Base-by-base conservation (phyloP, 2,797 vertebrate genomes). In the Spheniscus humboldti region DNA sequence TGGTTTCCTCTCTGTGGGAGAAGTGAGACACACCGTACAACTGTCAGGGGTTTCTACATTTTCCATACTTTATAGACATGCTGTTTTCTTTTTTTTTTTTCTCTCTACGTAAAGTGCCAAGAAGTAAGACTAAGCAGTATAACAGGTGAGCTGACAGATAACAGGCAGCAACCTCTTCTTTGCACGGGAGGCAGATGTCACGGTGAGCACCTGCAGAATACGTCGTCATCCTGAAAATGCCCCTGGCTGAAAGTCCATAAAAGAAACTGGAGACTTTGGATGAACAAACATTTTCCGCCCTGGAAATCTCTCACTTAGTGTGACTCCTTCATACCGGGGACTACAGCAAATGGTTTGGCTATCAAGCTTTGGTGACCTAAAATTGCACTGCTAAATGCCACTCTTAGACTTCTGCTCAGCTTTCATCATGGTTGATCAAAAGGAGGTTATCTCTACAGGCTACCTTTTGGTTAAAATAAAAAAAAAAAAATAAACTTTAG, bases 1-100 rank as follows among this genome's bases (percentile, higher is more conserved):
- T 90, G 96, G 96, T 97, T 97, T 97, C 90, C 88, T 96, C 97
- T 97, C 94, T 88, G 91, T 93, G 88, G 93, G 92, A 92, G 94
- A 96, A 97, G 94, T 74, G 82, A 88, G 96, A 95, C 83, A 93
- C 86, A 95, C 88, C 84, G 84, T 94, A 93, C 86, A 96, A 95
- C 94, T 96, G 96, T 96, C 96, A 97, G 59, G 83, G 68, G 69
- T 50, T 94, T 93, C 89, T 95, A 95, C 68, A 79, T 94, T 94
- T 96, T 96, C 95, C 91, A 94, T 97, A 93, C 91, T 96, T 96
- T 87, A 89, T 76, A 88, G 73, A 84, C 18, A 45, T 39, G 75
- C 28, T 87, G 23, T 87, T 90, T 96, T 92, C 37, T 11, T 35
- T 56, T 48, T 60, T 75, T 52, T 60, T 20, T 4, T 1, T 1